Conservation (phyloP, 2,797 vertebrate genomes). For the Enteromius mattozi region DNA sequence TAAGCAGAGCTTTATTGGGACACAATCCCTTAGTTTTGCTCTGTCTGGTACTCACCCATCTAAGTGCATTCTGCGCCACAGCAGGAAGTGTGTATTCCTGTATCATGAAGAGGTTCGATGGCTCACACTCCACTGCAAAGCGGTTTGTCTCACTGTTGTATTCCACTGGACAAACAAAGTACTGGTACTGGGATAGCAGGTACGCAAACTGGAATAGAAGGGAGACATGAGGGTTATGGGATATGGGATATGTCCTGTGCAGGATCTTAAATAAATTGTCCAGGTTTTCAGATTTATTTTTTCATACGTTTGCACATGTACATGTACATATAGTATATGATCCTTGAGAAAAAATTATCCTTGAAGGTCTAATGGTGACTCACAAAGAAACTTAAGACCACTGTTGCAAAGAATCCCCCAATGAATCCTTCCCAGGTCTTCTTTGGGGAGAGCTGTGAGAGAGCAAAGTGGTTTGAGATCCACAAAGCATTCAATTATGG, state of each 20-base stretch:
- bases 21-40: background rate
- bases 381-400: conserved; percentile 93
- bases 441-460: conserved; percentile 91
- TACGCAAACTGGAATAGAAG: conserved; percentile 84
- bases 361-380: conserved; percentile 67
- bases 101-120: conserved; percentile 89
- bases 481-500: background rate
- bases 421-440: conserved; percentile 99
- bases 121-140: conserved; percentile 91
- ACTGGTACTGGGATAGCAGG: conserved; percentile 89
- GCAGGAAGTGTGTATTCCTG: conserved; percentile 87
- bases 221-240: background rate
- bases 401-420: conserved; percentile 94
- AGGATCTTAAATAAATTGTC: background rate
- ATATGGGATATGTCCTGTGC: background rate
- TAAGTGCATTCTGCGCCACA: conserved; percentile 77
- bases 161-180: conserved; percentile 94
- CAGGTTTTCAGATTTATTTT: background rate
- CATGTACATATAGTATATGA: background rate
- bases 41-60: conserved; percentile 79
- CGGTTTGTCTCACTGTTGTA: conserved; percentile 91
- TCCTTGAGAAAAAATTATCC: too few species aligned
- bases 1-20: background rate
- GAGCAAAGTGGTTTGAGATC: background rate
- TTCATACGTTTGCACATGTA: background rate